A percentile compares a stretch with the other conserved stretches of the same genome.
phyloP scores from a whole-genome alignment of 2,113 vertebrate genomes.

The Heterotis niloticus region DNA sequence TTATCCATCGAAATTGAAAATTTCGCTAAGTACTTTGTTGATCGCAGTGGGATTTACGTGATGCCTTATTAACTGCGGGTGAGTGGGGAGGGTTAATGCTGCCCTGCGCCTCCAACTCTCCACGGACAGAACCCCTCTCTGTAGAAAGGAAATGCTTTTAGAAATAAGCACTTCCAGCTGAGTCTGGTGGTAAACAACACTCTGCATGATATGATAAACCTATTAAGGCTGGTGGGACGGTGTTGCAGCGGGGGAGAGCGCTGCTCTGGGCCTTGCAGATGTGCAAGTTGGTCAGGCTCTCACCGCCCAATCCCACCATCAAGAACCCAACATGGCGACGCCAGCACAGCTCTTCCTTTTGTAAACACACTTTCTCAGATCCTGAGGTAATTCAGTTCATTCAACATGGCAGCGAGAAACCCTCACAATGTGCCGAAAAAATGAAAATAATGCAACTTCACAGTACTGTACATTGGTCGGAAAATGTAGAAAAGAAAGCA shows the following conservation, averaged over 20 bases:
- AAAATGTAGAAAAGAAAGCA: too few relatives aligned
- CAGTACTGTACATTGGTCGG: too few relatives aligned
- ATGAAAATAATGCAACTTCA: too few relatives aligned
- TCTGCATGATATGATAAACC: conserved; percentile 9
- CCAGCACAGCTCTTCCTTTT: neutral
- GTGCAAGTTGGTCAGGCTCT: neutral
- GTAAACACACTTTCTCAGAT: neutral
- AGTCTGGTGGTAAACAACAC: conserved; percentile 14
- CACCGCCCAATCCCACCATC: neutral
- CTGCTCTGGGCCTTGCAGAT: neutral
- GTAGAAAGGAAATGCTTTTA: conserved; percentile 13
- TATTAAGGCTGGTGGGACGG: neutral
- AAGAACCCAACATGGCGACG: neutral
- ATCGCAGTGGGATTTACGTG: conserved; percentile 1
- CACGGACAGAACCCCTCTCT: neutral
- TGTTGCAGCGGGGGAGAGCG: neutral
- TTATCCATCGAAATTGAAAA: conserved; percentile 5
- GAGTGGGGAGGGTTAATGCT: neutral
- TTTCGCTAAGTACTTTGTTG: conserved; percentile 10
- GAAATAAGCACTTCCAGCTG: conserved; percentile 11
- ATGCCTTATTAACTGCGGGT: neutral
- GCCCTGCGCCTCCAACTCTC: neutral
- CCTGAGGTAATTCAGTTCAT: conserved; percentile 1
- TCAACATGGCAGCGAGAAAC: neutral
- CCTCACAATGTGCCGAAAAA: too few relatives aligned